Base-by-base conservation (phyloP, 2,113 vertebrate species). In the Saccopteryx bilineata region DNA sequence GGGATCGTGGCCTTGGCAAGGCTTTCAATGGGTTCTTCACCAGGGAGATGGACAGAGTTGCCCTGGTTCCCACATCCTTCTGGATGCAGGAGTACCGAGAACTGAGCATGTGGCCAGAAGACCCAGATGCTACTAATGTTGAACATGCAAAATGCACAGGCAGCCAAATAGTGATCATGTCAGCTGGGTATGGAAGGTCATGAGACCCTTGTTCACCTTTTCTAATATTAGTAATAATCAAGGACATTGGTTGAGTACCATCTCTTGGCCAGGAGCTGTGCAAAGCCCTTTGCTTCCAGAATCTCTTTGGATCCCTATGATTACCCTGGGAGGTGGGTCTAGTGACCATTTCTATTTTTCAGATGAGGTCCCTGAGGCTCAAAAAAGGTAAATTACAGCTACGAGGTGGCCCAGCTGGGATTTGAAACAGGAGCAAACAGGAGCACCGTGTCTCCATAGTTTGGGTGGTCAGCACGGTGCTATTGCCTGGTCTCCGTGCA, bases 201-300 rank as follows among this genome's bases (percentile, higher is more conserved):
- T 28, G 24, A 48, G 24, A 79, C 31, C 48, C 58, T 74, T 0
- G 5, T 13, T 74, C 11, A 15, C 19, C 56, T 76, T 81, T 87
- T 88, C 79, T 52, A 71, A 60, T 60, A 54, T 46, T 33, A 21
- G 50, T 78, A 18, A 54, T 46, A 26, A 8, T 31, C n/a, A 65
- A 46, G 63, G 61, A 21, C 46, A 28, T 13, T 46, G 2, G 17
- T 10, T 78, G 50, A 33, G 23, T 13, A 28, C 10, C 15, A 78
- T 2, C 18, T 58, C 31, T 85, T 84, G 58, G 81, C 17, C 69
- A 33, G 66, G 60, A 5, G 4, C 72, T 28, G 23, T n/a, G 14
- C 71, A 65, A 39, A 84, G 60, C 2, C 18, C 71, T 75, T 84
- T 76, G 74, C 50, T 86, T 92, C 89, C n/a, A 90, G 88, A 90